Conservation (phyloP, 2,797 vertebrate genomes). For the Platyrinchus mystaceus region DNA sequence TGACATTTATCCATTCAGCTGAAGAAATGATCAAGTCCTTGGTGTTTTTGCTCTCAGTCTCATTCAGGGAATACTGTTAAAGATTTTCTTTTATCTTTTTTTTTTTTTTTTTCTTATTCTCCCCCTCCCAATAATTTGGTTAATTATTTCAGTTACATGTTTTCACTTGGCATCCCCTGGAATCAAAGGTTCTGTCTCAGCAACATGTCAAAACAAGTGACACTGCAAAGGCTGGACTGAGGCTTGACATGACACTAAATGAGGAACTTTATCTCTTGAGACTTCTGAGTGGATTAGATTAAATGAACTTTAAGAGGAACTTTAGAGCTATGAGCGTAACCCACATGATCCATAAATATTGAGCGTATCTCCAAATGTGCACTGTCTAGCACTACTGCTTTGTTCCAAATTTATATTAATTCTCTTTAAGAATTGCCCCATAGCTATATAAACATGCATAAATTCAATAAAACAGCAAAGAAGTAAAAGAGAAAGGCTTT, state of each 20-base stretch:
- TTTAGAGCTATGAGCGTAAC: not conserved
- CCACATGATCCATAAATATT: constrained; percentile 22
- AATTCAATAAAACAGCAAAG: not conserved
- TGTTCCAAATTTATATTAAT: not conserved
- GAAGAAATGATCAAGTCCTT: not conserved
- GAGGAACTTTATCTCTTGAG: constrained; percentile 37
- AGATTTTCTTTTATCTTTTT: not conserved
- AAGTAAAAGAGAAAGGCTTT: not conserved
- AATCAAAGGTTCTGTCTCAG: constrained; percentile 46
- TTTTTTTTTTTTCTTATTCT: not conserved
- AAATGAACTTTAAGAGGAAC: constrained; percentile 18
- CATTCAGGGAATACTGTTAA: not conserved
- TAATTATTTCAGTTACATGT: constrained; percentile 42
- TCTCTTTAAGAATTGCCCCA: not conserved
- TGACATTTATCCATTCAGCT: not conserved
- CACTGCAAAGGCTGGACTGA: constrained; percentile 25
- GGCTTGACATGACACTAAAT: constrained; percentile 33
- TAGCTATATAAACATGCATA: not conserved
- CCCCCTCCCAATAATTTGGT: not conserved
- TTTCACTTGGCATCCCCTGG: not conserved
- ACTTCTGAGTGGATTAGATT: constrained; percentile 27
- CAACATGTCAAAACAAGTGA: constrained; percentile 32
- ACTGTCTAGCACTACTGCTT: not conserved
- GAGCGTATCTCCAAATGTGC: not conserved
- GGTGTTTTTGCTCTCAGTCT: not conserved